These are phyloP conservation scores for Colletes gigas DNA, from an alignment of 1,140 invertebrate genomes.

Conservation along the genomic window DNA sequence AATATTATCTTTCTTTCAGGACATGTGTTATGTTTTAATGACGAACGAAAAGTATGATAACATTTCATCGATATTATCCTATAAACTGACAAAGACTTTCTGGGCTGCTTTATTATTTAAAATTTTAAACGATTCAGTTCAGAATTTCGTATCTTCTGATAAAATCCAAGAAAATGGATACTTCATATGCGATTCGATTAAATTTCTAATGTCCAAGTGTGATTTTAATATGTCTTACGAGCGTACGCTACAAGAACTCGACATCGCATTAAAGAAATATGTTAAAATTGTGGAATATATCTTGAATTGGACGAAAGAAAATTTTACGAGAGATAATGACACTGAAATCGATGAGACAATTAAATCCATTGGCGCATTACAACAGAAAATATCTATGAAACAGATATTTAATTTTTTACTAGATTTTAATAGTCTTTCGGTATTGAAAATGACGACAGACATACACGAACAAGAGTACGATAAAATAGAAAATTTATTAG, in stretches of 20 bases:
- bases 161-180: conserved; percentile 52
- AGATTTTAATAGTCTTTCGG: conserved; percentile 61
- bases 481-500: conserved; percentile 65
- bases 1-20: conserved; percentile 59
- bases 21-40: conserved; percentile 66
- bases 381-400: conserved; percentile 61
- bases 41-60: conserved; percentile 61
- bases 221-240: conserved; percentile 51
- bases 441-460: conserved; percentile 68
- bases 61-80: conserved; percentile 62
- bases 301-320: conserved; percentile 47
- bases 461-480: conserved; percentile 65
- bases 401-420: conserved; percentile 61
- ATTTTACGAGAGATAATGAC: not conserved
- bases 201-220: conserved; percentile 68
- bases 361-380: not conserved
- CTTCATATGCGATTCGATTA: conserved; percentile 59
- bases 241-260: conserved; percentile 55
- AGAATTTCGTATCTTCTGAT: conserved; percentile 21
- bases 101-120: conserved; percentile 70
- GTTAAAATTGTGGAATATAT: conserved; percentile 69
- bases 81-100: conserved; percentile 58
- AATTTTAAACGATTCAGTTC: conserved; percentile 41
- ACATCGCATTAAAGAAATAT: conserved; percentile 55
- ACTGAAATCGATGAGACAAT: conserved; percentile 19